A percentile compares a stretch with the other conserved stretches of the same genome.
Evolutionary conservation across 2,888 invertebrate genomes (phyloP).

Genomic region (Odontocerum albicorne): DNA sequence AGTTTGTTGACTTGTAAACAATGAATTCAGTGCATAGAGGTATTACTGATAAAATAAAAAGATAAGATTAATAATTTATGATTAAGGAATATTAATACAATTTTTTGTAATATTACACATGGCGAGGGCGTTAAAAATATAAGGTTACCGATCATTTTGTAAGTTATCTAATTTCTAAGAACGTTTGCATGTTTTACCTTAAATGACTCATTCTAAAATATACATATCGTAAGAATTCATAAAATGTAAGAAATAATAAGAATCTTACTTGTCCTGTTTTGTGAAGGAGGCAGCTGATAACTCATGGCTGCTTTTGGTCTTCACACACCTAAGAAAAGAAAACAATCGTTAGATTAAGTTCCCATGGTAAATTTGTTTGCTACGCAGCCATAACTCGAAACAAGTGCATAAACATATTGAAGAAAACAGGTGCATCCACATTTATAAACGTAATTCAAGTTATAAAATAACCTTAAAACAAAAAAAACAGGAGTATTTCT

Average conservation of each 20-base stretch:
- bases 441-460: background rate
- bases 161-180: constrained; percentile 15
- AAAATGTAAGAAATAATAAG: too few relatives aligned
- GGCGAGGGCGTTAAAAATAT: too few relatives aligned
- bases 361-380: constrained; percentile 16
- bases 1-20: too few relatives aligned
- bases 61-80: too few relatives aligned
- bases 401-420: constrained; percentile 14
- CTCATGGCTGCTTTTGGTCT: constrained; percentile 76
- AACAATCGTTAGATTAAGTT: constrained; percentile 38
- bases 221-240: too few relatives aligned
- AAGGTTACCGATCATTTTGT: too few relatives aligned
- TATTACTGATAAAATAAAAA: too few relatives aligned
- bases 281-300: constrained; percentile 79
- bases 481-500: too few relatives aligned
- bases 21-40: too few relatives aligned
- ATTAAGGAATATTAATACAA: too few relatives aligned
- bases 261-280: constrained; percentile 81
- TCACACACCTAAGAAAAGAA: constrained; percentile 61
- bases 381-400: constrained; percentile 22
- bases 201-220: constrained; percentile 20
- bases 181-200: constrained; percentile 17
- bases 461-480: background rate
- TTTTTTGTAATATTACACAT: too few relatives aligned
- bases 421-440: constrained; percentile 19